Evolutionary conservation across 1,140 invertebrate species (phyloP).

Genomic region (Trichonephila inaurata): DNA sequence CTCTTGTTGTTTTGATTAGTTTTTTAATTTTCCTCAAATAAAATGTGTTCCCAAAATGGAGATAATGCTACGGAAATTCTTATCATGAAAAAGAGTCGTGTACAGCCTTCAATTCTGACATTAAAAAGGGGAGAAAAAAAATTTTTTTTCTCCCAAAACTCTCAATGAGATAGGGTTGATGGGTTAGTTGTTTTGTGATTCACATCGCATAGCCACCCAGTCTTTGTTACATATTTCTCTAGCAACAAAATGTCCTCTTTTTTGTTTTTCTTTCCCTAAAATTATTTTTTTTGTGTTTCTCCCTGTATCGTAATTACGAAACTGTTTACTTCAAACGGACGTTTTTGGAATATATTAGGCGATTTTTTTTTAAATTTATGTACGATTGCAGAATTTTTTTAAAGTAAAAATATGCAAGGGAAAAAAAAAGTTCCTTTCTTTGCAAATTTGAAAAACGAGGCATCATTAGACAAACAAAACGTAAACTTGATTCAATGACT

Average conservation of each 20-base stretch:
- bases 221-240: background rate
- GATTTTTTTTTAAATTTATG: background rate
- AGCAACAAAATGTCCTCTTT: background rate
- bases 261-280: background rate
- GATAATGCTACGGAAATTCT: background rate
- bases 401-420: too few species aligned
- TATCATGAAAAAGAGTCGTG: background rate
- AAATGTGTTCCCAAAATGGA: background rate
- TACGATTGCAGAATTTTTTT: background rate
- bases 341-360: background rate
- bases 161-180: slow-evolving; percentile 1
- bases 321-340: background rate
- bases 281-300: background rate
- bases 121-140: background rate
- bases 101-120: slow-evolving; percentile 16
- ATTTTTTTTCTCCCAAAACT: background rate
- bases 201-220: background rate
- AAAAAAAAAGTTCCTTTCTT: background rate
- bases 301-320: background rate
- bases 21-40: background rate
- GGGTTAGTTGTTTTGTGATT: slow-evolving; percentile 3
- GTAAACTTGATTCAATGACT: too few species aligned
- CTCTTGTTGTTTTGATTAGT: too few species aligned
- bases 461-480: too few species aligned
- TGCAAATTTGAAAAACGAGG: too few species aligned